phyloP scores from a whole-genome alignment of 1,140 invertebrate genomes.

The Drosophila trapezifrons region DNA sequence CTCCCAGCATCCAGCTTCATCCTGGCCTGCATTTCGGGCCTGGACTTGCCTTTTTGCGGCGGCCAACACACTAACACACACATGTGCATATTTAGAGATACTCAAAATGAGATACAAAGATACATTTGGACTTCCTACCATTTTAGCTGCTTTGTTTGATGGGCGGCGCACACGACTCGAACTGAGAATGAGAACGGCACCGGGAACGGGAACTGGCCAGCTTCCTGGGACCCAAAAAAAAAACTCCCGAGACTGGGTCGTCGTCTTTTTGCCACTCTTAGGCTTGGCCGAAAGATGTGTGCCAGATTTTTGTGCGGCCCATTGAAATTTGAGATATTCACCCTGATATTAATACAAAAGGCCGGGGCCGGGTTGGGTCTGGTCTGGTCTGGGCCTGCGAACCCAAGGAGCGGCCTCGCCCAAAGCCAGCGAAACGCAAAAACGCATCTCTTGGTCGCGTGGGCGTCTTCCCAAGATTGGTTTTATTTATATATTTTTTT shows the following conservation, averaged over 20 bases:
- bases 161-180: slow-evolving; percentile 70
- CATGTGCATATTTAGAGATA: slow-evolving; percentile 77
- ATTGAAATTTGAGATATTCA: slow-evolving; percentile 81
- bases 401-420: slow-evolving; percentile 51
- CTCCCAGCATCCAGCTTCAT: slow-evolving; percentile 37
- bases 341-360: slow-evolving; percentile 78
- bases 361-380: slow-evolving; percentile 45
- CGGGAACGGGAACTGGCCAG: slow-evolving; percentile 45
- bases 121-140: slow-evolving; percentile 83
- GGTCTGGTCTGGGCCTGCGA: slow-evolving; percentile 11
- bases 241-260: slow-evolving; percentile 36
- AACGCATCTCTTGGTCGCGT: slow-evolving; percentile 69
- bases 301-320: slow-evolving; percentile 64
- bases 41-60: slow-evolving; percentile 75
- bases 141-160: slow-evolving; percentile 74
- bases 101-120: slow-evolving; percentile 82
- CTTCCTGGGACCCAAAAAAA: slow-evolving; percentile 44
- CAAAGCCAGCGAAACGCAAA: slow-evolving; percentile 40
- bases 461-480: slow-evolving; percentile 71
- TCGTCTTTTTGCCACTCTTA: slow-evolving; percentile 30
- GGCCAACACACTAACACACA: slow-evolving; percentile 30
- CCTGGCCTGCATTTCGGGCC: slow-evolving; percentile 68
- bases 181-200: too few species aligned
- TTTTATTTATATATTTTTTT: slow-evolving; percentile 26
- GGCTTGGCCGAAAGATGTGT: slow-evolving; percentile 65